Percentiles rank a stretch among this genome's conserved stretches.
Evolutionary conservation across 2,113 vertebrate genomes (phyloP).

Genomic region (Larimichthys polyactis): DNA sequence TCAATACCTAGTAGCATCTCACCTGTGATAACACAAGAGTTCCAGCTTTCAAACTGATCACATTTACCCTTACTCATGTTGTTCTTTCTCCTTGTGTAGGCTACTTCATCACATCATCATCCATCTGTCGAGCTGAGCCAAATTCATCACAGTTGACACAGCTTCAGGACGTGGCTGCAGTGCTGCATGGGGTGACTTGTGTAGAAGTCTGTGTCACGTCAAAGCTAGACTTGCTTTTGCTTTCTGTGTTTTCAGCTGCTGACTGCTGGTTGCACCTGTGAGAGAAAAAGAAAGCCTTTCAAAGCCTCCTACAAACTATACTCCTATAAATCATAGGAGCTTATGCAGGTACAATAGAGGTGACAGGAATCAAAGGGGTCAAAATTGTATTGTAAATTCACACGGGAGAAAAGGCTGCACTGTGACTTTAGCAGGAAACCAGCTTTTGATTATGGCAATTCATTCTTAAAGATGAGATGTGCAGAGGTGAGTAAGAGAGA

Average conservation of each 20-base stretch:
- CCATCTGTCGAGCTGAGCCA: background rate
- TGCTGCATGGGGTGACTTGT: conserved; percentile 9
- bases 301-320: conserved; percentile 39
- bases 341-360: background rate
- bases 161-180: conserved; percentile 20
- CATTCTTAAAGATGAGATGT: conserved; percentile 26
- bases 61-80: background rate
- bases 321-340: conserved; percentile 47
- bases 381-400: conserved; percentile 4
- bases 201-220: conserved; percentile 49
- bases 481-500: background rate
- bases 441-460: conserved; percentile 40
- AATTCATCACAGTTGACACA: conserved; percentile 39
- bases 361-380: background rate
- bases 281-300: conserved; percentile 45
- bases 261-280: conserved; percentile 70
- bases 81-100: background rate
- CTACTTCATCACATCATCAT: conserved; percentile 32
- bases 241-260: conserved; percentile 71
- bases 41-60: background rate
- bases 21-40: background rate
- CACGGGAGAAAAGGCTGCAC: background rate
- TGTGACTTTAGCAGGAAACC: background rate
- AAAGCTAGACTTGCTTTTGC: conserved; percentile 21
- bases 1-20: background rate